These are phyloP conservation scores for Cheiracanthium punctorium DNA, from an alignment of 2,888 invertebrate species.

Conservation along the genomic window DNA sequence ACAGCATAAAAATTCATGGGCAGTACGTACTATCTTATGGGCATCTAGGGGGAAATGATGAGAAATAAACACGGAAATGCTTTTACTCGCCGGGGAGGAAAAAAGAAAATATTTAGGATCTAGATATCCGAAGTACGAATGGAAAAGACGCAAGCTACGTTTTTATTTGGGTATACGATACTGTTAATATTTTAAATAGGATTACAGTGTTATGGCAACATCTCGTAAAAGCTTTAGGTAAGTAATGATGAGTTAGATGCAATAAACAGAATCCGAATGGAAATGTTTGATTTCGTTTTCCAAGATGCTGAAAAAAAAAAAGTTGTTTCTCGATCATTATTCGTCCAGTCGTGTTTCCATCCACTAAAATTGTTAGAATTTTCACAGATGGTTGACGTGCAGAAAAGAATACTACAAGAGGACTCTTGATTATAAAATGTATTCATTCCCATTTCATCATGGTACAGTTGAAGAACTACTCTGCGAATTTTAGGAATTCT, in stretches of 20 bases:
- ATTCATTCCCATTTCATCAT: too few relatives aligned
- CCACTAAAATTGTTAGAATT: too few relatives aligned
- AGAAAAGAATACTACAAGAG: too few relatives aligned
- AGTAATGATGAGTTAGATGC: background rate
- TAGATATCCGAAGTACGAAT: background rate
- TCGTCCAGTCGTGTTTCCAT: too few relatives aligned
- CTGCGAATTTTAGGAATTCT: too few relatives aligned
- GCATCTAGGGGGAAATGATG: conserved; percentile 18
- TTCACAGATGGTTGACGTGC: too few relatives aligned
- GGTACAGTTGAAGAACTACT: too few relatives aligned
- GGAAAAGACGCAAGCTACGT: background rate
- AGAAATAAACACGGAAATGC: conserved; percentile 2
- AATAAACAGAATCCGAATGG: too few relatives aligned
- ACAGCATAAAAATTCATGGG: conserved; percentile 20
- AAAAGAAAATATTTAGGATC: background rate
- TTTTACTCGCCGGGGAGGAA: background rate
- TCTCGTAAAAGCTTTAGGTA: background rate
- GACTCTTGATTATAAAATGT: too few relatives aligned
- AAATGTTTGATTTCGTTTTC: too few relatives aligned
- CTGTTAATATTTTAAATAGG: background rate
- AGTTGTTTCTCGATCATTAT: too few relatives aligned
- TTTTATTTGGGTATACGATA: background rate
- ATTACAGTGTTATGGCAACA: background rate
- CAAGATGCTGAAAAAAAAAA: too few relatives aligned
- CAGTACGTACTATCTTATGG: background rate